These are phyloP conservation scores for Acanthiza pusilla DNA, from an alignment of 2,797 vertebrate species.

Conservation along the genomic window DNA sequence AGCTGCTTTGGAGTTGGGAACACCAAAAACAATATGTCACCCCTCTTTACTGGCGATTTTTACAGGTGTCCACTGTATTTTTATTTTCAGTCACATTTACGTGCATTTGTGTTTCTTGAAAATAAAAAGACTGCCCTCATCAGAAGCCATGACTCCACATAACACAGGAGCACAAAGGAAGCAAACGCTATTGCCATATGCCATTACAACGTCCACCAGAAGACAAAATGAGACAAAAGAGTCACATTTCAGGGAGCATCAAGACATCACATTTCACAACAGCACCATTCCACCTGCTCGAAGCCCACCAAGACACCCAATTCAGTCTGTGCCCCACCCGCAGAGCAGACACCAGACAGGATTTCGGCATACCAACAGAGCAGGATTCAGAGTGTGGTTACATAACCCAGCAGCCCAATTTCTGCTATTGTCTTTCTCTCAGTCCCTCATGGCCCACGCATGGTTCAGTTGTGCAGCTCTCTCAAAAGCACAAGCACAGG, in stretches of 20 bases:
- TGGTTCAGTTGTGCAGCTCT: not conserved
- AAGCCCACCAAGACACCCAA: not conserved
- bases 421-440: not conserved
- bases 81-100: not conserved
- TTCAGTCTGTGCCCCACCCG: not conserved
- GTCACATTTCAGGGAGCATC: not conserved
- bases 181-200: not conserved
- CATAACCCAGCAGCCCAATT: not conserved
- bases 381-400: not conserved
- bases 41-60: not conserved
- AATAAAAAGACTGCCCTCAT: not conserved
- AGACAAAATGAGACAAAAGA: not conserved
- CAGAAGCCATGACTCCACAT: not conserved
- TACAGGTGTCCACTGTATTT: not conserved
- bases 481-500: not conserved
- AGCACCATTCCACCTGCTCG: fast-evolving
- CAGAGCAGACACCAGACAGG: not conserved
- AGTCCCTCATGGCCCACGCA: not conserved
- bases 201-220: not conserved
- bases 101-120: not conserved
- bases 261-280: fast-evolving
- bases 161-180: not conserved
- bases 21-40: not conserved
- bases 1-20: not conserved
- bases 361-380: not conserved